Base-by-base conservation (phyloP, 2,797 vertebrate genomes). In the Sebastes steindachneri region DNA sequence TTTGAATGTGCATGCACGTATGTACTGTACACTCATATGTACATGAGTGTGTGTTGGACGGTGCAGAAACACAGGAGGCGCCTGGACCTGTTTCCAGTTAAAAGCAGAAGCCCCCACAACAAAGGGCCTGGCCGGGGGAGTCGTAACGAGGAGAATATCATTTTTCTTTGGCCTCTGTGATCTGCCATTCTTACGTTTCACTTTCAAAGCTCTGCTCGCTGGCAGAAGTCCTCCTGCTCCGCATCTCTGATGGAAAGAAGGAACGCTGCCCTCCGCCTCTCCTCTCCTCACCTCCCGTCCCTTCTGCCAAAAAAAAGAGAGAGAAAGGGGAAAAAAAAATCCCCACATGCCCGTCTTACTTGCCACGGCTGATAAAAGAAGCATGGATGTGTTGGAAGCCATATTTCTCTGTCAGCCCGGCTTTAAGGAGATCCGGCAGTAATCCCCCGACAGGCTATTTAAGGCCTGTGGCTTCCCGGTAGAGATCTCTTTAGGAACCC, bases 101-200 rank as follows among this genome's bases (percentile, higher is more conserved):
- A 93, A 96, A 95, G 95, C 94, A 96, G 94, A 96, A 96, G 96
- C 93, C 95, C 87, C 95, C 95, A 96, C 96, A 96, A 92, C 96
- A 97, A 96, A 97, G 96, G 95, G 92, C 95, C 23, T 91, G 95
- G 95, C 95, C 88, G 94, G 95, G 92, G 93, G 95, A 95, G 84
- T 90, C 80, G 75, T 93, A 94, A 95, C 79, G 84, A 93, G 92
- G 78, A 96, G 92, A 95, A 97, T 97, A 98, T 98, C 97, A 96
- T 96, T 96, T 99, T 99, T 97, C 97, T 95, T 90, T 96, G 96
- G 96, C 96, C 97, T 95, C 97, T 97, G 89, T 96, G 97, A 96
- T 96, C 95, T 95, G 96, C 95, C 96, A 66, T 88, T 94, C 94
- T 97, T 96, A 96, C 95, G 92, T 97, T 98, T 97, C 96, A 97